These are phyloP conservation scores for Nicator chloris DNA, from an alignment of 2,113 vertebrate genomes.

Conservation along the genomic window DNA sequence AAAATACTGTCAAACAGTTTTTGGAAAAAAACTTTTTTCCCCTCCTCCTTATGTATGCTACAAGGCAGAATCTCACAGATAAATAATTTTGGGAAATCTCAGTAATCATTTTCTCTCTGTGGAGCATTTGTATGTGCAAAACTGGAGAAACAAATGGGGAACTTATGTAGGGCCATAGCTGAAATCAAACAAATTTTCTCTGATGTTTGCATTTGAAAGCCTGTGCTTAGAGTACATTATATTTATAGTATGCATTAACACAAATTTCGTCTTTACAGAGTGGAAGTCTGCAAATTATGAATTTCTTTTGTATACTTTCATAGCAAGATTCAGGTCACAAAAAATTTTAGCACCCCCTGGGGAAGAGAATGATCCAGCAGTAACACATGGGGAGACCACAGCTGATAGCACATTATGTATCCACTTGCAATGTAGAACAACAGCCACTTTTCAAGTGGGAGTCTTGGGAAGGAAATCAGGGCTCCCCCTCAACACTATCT, in stretches of 20 bases:
- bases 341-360: neutral
- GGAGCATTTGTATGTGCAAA: neutral
- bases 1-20: neutral
- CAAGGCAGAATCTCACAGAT: neutral
- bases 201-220: neutral
- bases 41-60: neutral
- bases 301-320: neutral
- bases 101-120: neutral
- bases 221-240: neutral
- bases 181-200: neutral
- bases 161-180: neutral
- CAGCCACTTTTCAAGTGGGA: neutral
- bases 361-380: neutral
- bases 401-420: neutral
- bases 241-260: neutral
- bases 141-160: neutral
- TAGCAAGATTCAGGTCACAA: neutral
- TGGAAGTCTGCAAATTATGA: neutral
- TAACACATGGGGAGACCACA: neutral
- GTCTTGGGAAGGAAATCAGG: neutral
- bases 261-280: neutral
- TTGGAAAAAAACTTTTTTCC: neutral
- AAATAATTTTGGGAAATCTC: neutral
- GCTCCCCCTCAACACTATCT: neutral
- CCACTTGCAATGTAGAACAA: neutral